Evolutionary conservation across 2,797 vertebrate species (phyloP).

Genomic region (Rhabdomys pumilio): DNA sequence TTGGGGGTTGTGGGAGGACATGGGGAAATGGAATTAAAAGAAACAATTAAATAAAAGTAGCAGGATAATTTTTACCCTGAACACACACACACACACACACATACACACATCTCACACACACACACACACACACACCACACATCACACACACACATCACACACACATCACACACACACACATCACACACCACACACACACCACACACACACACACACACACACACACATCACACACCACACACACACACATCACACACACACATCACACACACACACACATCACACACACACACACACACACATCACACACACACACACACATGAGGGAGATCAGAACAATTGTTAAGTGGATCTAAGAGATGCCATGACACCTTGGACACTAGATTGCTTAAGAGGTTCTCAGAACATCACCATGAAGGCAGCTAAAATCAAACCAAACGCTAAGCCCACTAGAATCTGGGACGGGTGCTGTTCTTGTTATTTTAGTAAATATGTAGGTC

Average conservation of each 20-base stretch:
- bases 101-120: too few species aligned
- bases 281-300: too few species aligned
- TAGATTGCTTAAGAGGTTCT: background rate
- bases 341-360: background rate
- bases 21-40: background rate
- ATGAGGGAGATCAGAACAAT: background rate
- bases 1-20: background rate
- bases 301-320: too few species aligned
- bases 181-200: background rate
- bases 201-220: background rate
- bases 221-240: too few species aligned
- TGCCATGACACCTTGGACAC: background rate
- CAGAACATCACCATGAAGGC: background rate
- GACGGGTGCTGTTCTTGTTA: background rate
- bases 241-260: too few species aligned
- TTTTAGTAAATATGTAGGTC: background rate
- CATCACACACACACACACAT: too few species aligned
- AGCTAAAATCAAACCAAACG: background rate
- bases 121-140: too few species aligned
- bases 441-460: background rate
- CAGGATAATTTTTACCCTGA: background rate
- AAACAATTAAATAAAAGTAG: slow-evolving; percentile 15
- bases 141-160: too few species aligned
- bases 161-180: too few species aligned
- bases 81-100: background rate